A percentile compares a stretch with the other conserved stretches of the same genome.
Conservation (phyloP, 2,888 invertebrate species). For the Tetranychus piercei region DNA sequence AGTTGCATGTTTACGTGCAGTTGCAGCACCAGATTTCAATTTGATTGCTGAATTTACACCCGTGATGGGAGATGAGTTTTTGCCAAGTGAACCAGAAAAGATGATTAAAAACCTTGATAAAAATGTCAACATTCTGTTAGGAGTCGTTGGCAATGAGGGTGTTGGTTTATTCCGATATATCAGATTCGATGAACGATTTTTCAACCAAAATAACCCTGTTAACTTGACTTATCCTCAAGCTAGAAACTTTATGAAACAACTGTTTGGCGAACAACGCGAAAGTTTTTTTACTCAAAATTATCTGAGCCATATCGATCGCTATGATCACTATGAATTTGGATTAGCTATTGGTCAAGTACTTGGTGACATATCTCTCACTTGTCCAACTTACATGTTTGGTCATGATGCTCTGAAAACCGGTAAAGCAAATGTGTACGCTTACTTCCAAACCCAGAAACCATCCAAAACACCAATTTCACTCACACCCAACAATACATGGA, state of each 20-base stretch:
- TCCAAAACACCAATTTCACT: neutral
- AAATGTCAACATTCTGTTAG: neutral
- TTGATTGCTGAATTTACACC: neutral
- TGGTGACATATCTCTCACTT: neutral
- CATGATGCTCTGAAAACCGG: neutral
- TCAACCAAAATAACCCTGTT: neutral
- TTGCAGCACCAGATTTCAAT: neutral
- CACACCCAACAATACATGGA: neutral
- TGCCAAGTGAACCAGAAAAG: neutral
- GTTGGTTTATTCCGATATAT: neutral
- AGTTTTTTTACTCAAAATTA: neutral
- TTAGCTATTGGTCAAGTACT: neutral
- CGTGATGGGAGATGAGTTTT: neutral
- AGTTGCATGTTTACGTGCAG: neutral
- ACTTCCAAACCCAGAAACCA: neutral
- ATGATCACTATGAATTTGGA: neutral
- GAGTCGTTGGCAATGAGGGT: neutral
- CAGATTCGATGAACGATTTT: neutral
- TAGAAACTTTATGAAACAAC: neutral
- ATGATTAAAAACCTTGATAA: neutral
- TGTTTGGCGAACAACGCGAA: neutral
- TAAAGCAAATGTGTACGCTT: neutral
- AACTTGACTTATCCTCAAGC: neutral
- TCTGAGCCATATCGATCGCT: neutral
- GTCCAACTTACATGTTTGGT: conserved; percentile 8